Evolutionary conservation across 64 coral and sea anemone species (phyloP).

Genomic region (Stylophora pistillata): DNA sequence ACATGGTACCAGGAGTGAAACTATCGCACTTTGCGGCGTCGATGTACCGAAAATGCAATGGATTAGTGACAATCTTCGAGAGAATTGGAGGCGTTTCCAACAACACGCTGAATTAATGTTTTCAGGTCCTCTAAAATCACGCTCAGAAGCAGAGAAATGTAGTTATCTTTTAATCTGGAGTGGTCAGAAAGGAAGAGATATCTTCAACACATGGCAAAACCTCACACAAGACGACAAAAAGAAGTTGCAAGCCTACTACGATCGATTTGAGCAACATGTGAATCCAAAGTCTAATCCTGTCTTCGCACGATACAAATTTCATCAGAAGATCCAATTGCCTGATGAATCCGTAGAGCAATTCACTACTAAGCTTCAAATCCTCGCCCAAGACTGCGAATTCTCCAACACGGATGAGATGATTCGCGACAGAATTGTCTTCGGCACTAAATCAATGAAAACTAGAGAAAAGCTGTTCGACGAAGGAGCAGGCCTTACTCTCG

Average conservation of each 20-base stretch:
- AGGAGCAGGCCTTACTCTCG: conserved; percentile 7
- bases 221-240: conserved; percentile 2
- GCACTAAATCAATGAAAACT: conserved; percentile 16
- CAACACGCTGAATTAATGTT: conserved; percentile 45
- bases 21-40: background rate
- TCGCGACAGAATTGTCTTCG: conserved; percentile 40
- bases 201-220: conserved; percentile 26
- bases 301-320: conserved; percentile 54
- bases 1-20: conserved; percentile 13
- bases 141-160: conserved; percentile 25
- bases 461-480: conserved; percentile 38
- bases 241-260: conserved; percentile 29
- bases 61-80: background rate
- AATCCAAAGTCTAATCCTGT: conserved; percentile 16
- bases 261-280: conserved; percentile 17
- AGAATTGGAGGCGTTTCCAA: conserved; percentile 32
- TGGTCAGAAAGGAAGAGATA: conserved; percentile 49
- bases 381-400: conserved; percentile 33
- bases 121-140: conserved; percentile 8
- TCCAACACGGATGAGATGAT: conserved; percentile 34
- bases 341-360: conserved; percentile 49
- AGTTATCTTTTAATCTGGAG: conserved; percentile 47
- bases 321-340: conserved; percentile 28
- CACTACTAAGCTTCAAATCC: conserved; percentile 23
- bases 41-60: conserved; percentile 13